Evolutionary conservation across 2,888 invertebrate genomes (phyloP).

Genomic region (Drosophila testacea): DNA sequence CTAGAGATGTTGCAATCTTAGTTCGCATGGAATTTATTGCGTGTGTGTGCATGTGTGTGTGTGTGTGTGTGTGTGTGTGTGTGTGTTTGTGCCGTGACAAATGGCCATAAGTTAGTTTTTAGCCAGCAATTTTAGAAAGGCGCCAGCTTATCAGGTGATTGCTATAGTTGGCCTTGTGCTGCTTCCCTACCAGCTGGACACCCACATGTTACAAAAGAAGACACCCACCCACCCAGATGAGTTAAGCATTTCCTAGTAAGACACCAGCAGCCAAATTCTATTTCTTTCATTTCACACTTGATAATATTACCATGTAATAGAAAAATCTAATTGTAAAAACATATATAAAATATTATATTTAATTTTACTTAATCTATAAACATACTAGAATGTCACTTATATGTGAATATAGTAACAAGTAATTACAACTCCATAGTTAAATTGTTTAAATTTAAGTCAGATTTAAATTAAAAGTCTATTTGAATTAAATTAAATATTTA

Average conservation of each 20-base stretch:
- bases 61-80: too few species aligned
- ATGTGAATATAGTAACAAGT: too few species aligned
- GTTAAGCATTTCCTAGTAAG: not conserved
- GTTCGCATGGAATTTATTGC: slow-evolving; percentile 36
- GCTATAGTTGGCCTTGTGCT: slow-evolving; percentile 56
- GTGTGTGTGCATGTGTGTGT: not conserved
- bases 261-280: not conserved
- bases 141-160: slow-evolving; percentile 46
- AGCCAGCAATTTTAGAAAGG: slow-evolving; percentile 62
- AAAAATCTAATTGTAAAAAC: too few species aligned
- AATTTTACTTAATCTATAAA: too few species aligned
- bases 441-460: too few species aligned
- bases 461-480: too few species aligned
- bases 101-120: slow-evolving; percentile 55
- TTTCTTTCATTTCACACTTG: not conserved
- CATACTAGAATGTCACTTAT: too few species aligned
- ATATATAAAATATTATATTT: too few species aligned
- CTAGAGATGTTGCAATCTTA: slow-evolving; percentile 46
- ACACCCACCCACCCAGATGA: slow-evolving; percentile 16
- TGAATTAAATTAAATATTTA: too few species aligned
- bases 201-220: not conserved
- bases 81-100: slow-evolving; percentile 61
- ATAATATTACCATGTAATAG: too few species aligned
- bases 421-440: too few species aligned
- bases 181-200: slow-evolving; percentile 20